Base-by-base conservation (phyloP, 1,140 invertebrate genomes). In the Diachasma alloeum region DNA sequence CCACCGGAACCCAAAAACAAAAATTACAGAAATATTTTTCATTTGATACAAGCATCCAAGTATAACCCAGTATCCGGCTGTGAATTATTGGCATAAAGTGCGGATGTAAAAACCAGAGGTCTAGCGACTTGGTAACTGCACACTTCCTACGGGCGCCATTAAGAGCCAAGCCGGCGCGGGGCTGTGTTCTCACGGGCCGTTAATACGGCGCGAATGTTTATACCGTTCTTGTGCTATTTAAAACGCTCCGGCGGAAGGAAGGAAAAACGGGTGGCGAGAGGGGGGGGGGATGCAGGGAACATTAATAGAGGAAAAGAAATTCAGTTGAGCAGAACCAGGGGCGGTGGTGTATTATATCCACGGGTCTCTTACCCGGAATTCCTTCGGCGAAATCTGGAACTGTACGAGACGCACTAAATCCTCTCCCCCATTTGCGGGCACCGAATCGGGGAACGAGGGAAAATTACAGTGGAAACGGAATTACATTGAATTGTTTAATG, bases 121-220 rank as follows among this genome's bases (percentile, higher is more conserved):
- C 48, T 56, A 56, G 48, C 48, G 48, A 56, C 78, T 81, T 80
- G 48, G 79, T 80, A 82, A 83, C 78, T 79, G 78, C 75, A 72
- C 75, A 76, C 77, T 84, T 85, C 83, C 82, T 83, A 75, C 78
- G 46, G 22, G 39, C 26, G 72, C 42, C 73, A 75, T 42, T 46
- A 70, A 75, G 31, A 42, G 6, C 63, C 36, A 59, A 68, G 59
- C 63, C 39, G 56, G 31, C 6, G 31, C 72, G 72, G 63, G 53
- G 17, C 31, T 63, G 44, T 59, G 83, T 86, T 86, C 84, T 85
- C 84, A 86, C 83, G 80, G 80, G 78, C 80, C 75, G 81, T 86
- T 83, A 82, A 84, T 83, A 81, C 48, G 67, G 46, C 36, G 75
- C 31, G 73, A 78, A 80, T 82, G 78, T 82, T 81, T 79, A 81